Percentiles rank a stretch among this genome's conserved stretches.
These are phyloP conservation scores for Limanda limanda DNA, from an alignment of 2,113 vertebrate genomes.

Conservation along the genomic window DNA sequence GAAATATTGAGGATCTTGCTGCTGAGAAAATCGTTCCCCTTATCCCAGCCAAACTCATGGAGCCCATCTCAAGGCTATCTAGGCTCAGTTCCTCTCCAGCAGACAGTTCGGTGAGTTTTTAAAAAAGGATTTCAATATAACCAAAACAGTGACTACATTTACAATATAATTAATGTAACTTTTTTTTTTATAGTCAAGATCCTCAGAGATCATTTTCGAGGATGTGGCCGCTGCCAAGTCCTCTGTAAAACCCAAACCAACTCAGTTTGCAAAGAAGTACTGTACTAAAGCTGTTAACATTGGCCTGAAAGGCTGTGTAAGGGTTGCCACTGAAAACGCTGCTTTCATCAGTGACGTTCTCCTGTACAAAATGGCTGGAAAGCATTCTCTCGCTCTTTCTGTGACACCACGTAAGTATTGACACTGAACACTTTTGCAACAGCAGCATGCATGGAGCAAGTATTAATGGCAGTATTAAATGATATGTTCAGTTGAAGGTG, in stretches of 20 bases:
- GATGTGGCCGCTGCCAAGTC: neutral
- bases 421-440: neutral
- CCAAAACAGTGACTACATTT: neutral
- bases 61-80: slow-evolving; percentile 58
- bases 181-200: slow-evolving; percentile 63
- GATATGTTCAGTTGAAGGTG: slow-evolving; percentile 68
- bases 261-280: slow-evolving; percentile 60
- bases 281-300: slow-evolving; percentile 66
- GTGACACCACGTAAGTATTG: slow-evolving; percentile 79
- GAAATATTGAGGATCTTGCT: slow-evolving; percentile 79
- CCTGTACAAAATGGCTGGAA: slow-evolving; percentile 80
- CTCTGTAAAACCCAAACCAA: neutral
- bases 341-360: slow-evolving; percentile 58
- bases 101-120: slow-evolving; percentile 44
- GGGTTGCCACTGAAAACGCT: slow-evolving; percentile 71
- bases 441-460: neutral
- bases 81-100: slow-evolving; percentile 8
- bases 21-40: slow-evolving; percentile 76
- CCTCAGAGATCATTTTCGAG: slow-evolving; percentile 67
- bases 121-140: neutral
- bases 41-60: slow-evolving; percentile 60
- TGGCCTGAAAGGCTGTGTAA: slow-evolving; percentile 80
- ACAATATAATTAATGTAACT: neutral
- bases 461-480: neutral
- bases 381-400: slow-evolving; percentile 69